Evolutionary conservation across 2,113 vertebrate genomes (phyloP), one percentile per base, ranked within the genome.

Genomic region (Psittacus erithacus): DNA sequence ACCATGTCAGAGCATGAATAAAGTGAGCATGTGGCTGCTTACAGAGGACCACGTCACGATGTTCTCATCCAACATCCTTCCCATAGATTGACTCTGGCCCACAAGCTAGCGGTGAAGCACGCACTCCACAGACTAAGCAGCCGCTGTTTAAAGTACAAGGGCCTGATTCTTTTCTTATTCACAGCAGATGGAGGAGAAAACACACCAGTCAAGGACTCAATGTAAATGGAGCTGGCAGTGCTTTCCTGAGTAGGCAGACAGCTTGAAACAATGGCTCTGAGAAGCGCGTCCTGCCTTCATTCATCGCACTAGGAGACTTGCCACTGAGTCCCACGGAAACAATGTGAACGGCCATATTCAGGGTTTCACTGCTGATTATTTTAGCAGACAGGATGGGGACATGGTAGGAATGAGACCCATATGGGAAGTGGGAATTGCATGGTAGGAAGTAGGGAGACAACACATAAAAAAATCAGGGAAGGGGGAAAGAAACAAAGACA

Each of bases 331-430:
- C 94, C 96, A 87, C 11, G 9, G 86, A 96, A 96, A 97, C 93
- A 96, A 97, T 96, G 93, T 87, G 92, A 95, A 92, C 49, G 46
- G 86, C 93, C 96, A 94, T 89, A 82, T 95, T 97, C 95, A 65
- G 95, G 71, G 91, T 85, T 93, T 95, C 90, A 77, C 81, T 94
- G 86, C 91, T 97, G 96, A 95, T 97, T 96, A 96, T 95, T 96
- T 94, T 95, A 97, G 93, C 96, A 97, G 96, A 95, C 95, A 96
- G 96, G 96, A 96, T 96, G 95, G 88, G 96, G 96, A 93, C 93
- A 82, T 94, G 67, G 95, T 91, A 97, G 92, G 81, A 97, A 94
- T 82, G 95, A 94, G 86, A 95, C 93, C 88, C 81, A 85, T 94
- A 69, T 95, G 95, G 90, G 95, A 96, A 97, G 74, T 94, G 93